Base-by-base conservation (phyloP, 2,797 vertebrate genomes). In the Aythya fuligula region DNA sequence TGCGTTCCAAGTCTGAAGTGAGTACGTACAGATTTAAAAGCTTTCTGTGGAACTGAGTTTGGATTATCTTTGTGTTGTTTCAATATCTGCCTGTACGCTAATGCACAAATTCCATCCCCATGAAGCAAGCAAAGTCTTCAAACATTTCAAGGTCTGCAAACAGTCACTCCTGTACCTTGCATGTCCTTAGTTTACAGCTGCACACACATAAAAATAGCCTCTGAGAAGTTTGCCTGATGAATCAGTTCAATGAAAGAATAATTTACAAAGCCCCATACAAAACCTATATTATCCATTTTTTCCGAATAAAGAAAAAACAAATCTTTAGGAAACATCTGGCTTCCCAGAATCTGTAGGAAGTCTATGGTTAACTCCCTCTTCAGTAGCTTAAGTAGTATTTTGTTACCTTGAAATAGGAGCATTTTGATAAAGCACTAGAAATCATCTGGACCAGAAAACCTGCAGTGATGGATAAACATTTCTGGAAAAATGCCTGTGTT, bases 271-370 rank as follows among this genome's bases (percentile, higher is more conserved):
- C 56, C 79, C n/a, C 61, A 85, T 75, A 61, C 41, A 86, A 94
- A 90, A 67, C 60, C 15, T 89, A 58, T 93, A 95, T 75, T 56
- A 76, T 61, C 62, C 58, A 53, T 67, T 94, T 60, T 95, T 56
- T 72, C 34, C 93, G 87, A 75, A 84, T 79, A 94, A 72, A 85
- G 66, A 83, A 96, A 89, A 91, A 51, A 0, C 58, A 95, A 95
- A 93, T 96, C 73, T 53, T 92, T 95, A 97, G 95, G 95, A 98
- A 97, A 97, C 92, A 98, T 95, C 95, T 97, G 97, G 82, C 73
- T 85, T 96, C 84, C 95, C 85, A 72, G 76, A 96, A 91, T 71
- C 92, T 96, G 83, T 79, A 96, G 89, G 95, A 97, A 96, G 95
- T 89, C 85, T 87, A 89, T 54, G 83, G 87, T 96, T 94, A 95